Base-by-base conservation (phyloP, 2,797 vertebrate species). In the Sebastiscus albofasciatus region DNA sequence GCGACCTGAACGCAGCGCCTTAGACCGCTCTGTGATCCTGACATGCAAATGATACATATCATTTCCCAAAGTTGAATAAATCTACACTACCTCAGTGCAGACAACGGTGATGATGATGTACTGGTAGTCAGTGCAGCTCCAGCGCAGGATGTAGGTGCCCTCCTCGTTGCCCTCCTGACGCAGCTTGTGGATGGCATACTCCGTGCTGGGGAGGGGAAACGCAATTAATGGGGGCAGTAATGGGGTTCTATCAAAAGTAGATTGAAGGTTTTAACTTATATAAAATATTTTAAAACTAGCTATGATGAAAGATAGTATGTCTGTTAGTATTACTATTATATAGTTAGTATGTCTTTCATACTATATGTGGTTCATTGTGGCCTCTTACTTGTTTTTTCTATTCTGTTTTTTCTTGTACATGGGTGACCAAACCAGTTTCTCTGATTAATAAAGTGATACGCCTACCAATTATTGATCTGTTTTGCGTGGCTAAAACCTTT, bases 101-200 rank as follows among this genome's bases (percentile, higher is more conserved):
- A 97, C 97, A 83, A 99, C 98, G 0, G 98, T 99, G 95, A 99
- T 97, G 74, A 99, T 98, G 83, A 99, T 99, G 94, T 96, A 96
- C 89, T 97, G 96, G 31, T 98, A 99, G 83, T 99, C 97, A 0
- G 97, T 99, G 87, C 97, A 98, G 96, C 98, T 99, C 98, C 98
- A 99, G 52, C 98, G 96, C 84, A 99, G 86, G 54, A 99, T 95
- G 1, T 99, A 99, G 81, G 96, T 96, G 0, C 99, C 98, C 52
- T 97, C 97, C 60, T 98, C 96, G 0, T 97, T 97, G n/a, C 98
- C 98, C 67, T 99, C 98, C 86, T 96, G 98, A 2, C 97, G 96
- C 72, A 99, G 91, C 81, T 99, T 99, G 89, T 96, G 96, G 88
- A 96, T 93, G 77, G 98, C 98, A 0, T 99, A 99, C 29, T 99